Percentiles rank a stretch among this genome's conserved stretches.
Conservation (phyloP, 2,888 invertebrate genomes). For the Aromia moschata region DNA sequence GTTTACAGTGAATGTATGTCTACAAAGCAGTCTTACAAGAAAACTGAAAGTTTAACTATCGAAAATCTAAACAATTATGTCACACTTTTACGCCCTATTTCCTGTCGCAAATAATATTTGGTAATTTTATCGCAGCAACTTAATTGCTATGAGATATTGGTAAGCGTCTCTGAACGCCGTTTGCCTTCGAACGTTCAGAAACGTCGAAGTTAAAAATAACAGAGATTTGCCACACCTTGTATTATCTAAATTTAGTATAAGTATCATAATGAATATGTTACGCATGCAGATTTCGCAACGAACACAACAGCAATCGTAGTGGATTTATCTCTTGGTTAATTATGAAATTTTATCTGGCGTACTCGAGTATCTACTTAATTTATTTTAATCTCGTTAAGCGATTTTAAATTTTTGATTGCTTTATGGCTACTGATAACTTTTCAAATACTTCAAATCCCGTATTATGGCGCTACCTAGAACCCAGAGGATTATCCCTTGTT, state of each 20-base stretch:
- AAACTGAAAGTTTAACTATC: background rate
- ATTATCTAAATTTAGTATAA: constrained; percentile 1
- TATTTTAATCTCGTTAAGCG: constrained; percentile 6
- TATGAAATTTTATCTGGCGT: constrained; percentile 1
- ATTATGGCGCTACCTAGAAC: no score
- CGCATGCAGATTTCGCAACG: background rate
- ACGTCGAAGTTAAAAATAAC: constrained; percentile 11
- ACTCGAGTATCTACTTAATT: constrained; percentile 7
- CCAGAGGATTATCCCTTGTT: no score
- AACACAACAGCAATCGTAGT: constrained; percentile 1
- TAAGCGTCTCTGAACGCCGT: background rate
- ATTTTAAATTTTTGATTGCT: background rate
- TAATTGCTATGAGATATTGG: background rate
- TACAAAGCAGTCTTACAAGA: no score
- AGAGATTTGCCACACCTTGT: constrained; percentile 14
- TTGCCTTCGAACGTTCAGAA: background rate
- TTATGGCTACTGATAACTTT: no score
- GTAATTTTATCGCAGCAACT: constrained; percentile 1
- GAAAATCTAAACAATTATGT: constrained; percentile 6
- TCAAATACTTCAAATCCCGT: no score
- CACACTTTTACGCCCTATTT: background rate
- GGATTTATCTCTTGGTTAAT: constrained; percentile 7
- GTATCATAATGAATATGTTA: background rate
- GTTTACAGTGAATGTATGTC: no score
- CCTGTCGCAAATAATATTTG: background rate